Evolutionary conservation across 2,888 invertebrate genomes (phyloP).

Genomic region (Notodonta ziczac): DNA sequence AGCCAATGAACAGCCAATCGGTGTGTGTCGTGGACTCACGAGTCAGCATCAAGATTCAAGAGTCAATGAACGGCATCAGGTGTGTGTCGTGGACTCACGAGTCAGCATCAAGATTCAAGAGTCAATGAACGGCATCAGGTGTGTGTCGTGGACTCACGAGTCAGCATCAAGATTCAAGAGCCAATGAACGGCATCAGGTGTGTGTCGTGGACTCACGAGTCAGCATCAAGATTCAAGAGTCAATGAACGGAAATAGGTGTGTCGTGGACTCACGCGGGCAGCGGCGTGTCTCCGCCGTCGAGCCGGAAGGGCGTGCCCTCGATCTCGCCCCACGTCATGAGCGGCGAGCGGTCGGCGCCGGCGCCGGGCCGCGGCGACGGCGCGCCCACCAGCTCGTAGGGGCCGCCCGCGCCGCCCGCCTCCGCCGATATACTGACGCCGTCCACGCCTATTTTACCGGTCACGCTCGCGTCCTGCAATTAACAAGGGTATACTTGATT

Average conservation of each 20-base stretch:
- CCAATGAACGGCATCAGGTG: no score
- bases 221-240: no score
- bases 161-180: no score
- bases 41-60: no score
- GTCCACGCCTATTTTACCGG: constrained; percentile 96
- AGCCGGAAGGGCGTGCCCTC: constrained; percentile 98
- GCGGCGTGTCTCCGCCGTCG: constrained; percentile 95
- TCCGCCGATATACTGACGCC: constrained; percentile 90
- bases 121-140: no score
- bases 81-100: constrained; percentile 58
- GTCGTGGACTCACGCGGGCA: constrained; percentile 79
- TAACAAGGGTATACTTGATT: no score
- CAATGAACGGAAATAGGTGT: no score
- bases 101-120: no score
- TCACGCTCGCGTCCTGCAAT: constrained; percentile 79
- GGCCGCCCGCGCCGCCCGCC: constrained; percentile 56
- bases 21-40: constrained; percentile 58
- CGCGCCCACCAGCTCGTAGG: constrained; percentile 89
- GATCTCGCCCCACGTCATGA: constrained; percentile 99
- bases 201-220: constrained; percentile 24
- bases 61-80: no score
- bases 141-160: constrained; percentile 58
- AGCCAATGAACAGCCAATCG: no score
- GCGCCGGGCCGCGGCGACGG: constrained; percentile 96
- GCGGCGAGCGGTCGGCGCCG: constrained; percentile 91